Percentiles rank a stretch among this genome's conserved stretches.
phyloP scores from a whole-genome alignment of 2,113 vertebrate species.

The Pterocles gutturalis region DNA sequence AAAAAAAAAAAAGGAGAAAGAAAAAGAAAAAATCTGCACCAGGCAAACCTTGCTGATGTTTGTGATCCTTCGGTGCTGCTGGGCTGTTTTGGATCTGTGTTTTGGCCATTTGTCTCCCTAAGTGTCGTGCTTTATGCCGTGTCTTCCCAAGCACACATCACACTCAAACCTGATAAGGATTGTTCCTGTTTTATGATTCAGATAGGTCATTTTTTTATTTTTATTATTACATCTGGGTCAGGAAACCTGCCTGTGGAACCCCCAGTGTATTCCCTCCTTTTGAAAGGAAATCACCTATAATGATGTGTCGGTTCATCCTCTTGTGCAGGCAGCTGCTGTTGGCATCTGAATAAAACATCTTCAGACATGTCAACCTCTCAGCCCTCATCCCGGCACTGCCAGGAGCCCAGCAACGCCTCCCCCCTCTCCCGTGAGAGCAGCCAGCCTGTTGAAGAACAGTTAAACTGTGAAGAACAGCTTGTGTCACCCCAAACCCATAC shows the following conservation, averaged over 20 bases:
- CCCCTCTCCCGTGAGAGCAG: rapidly evolving
- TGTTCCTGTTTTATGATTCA: background rate
- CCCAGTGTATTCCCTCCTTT: background rate
- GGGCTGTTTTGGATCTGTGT: rapidly evolving
- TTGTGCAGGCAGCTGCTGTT: background rate
- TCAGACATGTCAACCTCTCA: background rate
- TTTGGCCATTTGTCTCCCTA: background rate
- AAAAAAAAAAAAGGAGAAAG: background rate
- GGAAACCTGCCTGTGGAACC: background rate
- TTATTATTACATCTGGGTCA: background rate
- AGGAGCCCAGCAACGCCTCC: background rate
- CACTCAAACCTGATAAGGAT: background rate
- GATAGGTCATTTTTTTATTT: background rate
- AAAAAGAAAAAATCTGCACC: background rate
- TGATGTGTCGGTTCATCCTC: background rate
- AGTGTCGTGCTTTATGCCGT: background rate
- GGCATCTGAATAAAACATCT: background rate
- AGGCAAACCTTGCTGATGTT: background rate
- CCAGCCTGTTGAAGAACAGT: background rate
- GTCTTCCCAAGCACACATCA: background rate
- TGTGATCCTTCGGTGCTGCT: background rate
- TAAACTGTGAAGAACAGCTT: background rate
- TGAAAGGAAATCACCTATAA: background rate
- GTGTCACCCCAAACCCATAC: background rate
- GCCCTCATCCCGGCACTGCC: background rate